Conservation (phyloP, 2,797 vertebrate genomes). For the Artibeus jamaicensis region DNA sequence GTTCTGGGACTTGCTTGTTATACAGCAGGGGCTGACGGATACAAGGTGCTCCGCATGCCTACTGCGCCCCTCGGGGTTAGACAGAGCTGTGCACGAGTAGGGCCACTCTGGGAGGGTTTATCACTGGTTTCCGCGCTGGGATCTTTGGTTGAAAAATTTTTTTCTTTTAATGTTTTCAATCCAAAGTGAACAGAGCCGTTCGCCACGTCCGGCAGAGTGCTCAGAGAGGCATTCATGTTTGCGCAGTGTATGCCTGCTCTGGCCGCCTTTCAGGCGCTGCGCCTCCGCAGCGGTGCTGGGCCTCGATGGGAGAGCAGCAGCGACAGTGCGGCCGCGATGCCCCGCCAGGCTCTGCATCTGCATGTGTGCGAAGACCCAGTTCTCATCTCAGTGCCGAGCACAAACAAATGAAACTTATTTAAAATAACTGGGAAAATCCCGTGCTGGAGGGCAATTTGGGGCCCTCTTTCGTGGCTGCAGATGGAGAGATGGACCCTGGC, state of each 20-base stretch:
- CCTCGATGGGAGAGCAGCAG: neutral
- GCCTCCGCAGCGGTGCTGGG: neutral
- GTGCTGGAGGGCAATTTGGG: neutral
- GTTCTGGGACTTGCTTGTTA: neutral
- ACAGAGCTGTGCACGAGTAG: neutral
- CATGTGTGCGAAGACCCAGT: slow-evolving; percentile 36
- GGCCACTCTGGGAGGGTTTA: neutral
- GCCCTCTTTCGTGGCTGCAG: neutral
- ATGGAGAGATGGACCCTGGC: neutral
- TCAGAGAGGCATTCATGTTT: slow-evolving; percentile 23
- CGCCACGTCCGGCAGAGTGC: neutral
- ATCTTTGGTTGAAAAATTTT: neutral
- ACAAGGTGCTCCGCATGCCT: neutral
- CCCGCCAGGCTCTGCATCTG: neutral
- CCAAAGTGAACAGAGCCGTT: slow-evolving; percentile 21
- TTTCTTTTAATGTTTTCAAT: slow-evolving; percentile 54
- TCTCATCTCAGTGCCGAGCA: slow-evolving; percentile 61
- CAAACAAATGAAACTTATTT: slow-evolving; percentile 59
- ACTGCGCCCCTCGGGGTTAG: neutral
- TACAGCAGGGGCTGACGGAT: neutral
- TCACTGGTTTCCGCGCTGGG: neutral
- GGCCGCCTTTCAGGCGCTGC: neutral
- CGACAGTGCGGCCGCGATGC: neutral
- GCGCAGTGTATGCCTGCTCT: neutral
- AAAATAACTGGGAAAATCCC: slow-evolving; percentile 71